phyloP scores from a whole-genome alignment of 2,888 invertebrate species.

The Tenthredo distinguenda region DNA sequence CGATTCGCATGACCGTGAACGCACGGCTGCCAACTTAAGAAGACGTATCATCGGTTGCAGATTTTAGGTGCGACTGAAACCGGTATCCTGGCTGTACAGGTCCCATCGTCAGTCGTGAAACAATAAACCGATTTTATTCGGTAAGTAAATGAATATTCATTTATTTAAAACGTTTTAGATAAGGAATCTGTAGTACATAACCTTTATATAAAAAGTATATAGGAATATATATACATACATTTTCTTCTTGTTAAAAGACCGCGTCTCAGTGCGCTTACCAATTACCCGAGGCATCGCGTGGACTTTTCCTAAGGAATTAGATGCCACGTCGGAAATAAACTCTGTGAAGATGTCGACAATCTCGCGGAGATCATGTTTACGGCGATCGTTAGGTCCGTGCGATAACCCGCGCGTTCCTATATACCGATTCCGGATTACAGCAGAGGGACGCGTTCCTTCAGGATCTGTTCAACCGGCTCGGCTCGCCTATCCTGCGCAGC shows the following conservation, averaged over 20 bases:
- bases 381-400: constrained; percentile 48
- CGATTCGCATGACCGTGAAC: no score
- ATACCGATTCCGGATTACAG: constrained; percentile 2
- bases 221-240: no score
- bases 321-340: constrained; percentile 45
- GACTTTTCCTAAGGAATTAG: constrained; percentile 38
- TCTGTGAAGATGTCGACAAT: constrained; percentile 48
- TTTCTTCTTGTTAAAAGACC: constrained; percentile 29
- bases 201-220: no score
- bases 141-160: constrained; percentile 30
- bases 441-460: background rate
- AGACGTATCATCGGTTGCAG: no score
- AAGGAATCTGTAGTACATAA: background rate
- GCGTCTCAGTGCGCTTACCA: constrained; percentile 41
- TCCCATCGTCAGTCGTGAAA: background rate
- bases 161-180: constrained; percentile 21
- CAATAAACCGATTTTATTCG: constrained; percentile 11
- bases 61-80: no score
- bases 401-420: constrained; percentile 24
- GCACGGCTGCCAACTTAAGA: no score
- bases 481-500: background rate
- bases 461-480: constrained; percentile 3
- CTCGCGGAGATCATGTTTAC: constrained; percentile 52
- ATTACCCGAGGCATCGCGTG: constrained; percentile 23
- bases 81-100: no score